These are phyloP conservation scores for Falcaria lacertinaria DNA, from an alignment of 2,888 invertebrate species.

Conservation along the genomic window DNA sequence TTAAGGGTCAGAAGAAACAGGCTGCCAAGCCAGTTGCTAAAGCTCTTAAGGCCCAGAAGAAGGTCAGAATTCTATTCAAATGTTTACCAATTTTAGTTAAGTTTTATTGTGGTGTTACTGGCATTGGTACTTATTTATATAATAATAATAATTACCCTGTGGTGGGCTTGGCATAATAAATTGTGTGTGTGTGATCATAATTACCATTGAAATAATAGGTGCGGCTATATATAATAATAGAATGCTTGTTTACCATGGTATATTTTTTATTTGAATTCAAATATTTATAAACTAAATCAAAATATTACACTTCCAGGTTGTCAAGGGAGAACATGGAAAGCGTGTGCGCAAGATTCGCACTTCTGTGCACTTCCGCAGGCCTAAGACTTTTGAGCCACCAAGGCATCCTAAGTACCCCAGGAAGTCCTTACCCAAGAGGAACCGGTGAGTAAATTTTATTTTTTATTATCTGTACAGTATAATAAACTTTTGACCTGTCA, in stretches of 20 bases:
- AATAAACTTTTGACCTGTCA: no score
- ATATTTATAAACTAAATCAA: neutral
- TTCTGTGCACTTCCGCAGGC: slow-evolving; percentile 96
- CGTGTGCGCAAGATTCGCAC: slow-evolving; percentile 94
- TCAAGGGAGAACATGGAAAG: slow-evolving; percentile 95
- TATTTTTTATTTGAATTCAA: no score
- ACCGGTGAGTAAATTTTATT: slow-evolving; percentile 81
- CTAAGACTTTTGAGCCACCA: slow-evolving; percentile 94
- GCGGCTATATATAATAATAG: no score
- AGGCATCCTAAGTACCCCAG: slow-evolving; percentile 97
- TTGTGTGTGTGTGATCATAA: no score
- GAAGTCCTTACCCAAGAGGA: slow-evolving; percentile 95
- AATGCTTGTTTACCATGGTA: no score
- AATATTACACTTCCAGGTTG: slow-evolving; percentile 79
- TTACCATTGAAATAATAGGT: no score
- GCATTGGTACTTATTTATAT: no score
- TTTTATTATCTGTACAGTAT: no score
- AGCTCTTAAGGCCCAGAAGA: slow-evolving; percentile 91
- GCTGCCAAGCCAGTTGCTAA: slow-evolving; percentile 82
- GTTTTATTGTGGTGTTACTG: no score
- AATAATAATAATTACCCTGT: no score
- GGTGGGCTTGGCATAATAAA: no score
- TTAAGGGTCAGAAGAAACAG: slow-evolving; percentile 76
- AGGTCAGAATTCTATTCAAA: slow-evolving; percentile 75
- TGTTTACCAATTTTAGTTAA: neutral